Evolutionary conservation across 2,888 invertebrate species (phyloP), one percentile per base, ranked within the genome.

Genomic region (Emesis castigata): DNA sequence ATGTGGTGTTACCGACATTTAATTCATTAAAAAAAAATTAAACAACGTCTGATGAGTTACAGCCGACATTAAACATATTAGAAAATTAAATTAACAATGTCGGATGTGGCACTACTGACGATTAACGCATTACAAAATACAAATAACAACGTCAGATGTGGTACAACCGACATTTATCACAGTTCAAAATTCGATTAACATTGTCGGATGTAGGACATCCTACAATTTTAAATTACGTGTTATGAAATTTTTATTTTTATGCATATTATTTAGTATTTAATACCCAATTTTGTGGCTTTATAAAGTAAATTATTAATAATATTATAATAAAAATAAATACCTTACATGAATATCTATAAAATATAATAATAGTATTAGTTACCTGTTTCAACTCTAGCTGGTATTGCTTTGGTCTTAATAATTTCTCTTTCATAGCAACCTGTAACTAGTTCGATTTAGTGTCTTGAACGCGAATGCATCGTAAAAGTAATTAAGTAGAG

Each of bases 141-240:
- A 14, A 44, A 44, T 3, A 14, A 44, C n/a, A 44, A n/a, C n/a
- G 44, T 14, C 44, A 44, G 44, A n/a, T n/a, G 44, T 44, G 14
- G 14, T n/a, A 44, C 14, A 44, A 48, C 16, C 62, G 62, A 62
- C 62, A 62, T 26, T 62, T 26, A 29, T 26, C 26, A 62, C 29
- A 62, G 11, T 62, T 26, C 26, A 22, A 61, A 61, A 61, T 61
- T 61, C n/a, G 61, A 61, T 61, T 22, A 61, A 61, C 20, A 22
- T 29, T 62, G 62, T 62, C 62, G 62, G 62, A 62, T 62, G n/a
- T 62, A 14, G 62, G 26, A 62, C 62, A 62, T 62, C 62, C 62
- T 62, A 62, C 62, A 26, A 62, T 62, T n/a, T 62, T 22, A 26
- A 62, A 26, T 62, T 20, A 9, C 62, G 62, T 26, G 16, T 48